Percentiles rank a stretch among this genome's conserved stretches.
Conservation (phyloP, 2,797 vertebrate genomes). For the Myotis pilosus region DNA sequence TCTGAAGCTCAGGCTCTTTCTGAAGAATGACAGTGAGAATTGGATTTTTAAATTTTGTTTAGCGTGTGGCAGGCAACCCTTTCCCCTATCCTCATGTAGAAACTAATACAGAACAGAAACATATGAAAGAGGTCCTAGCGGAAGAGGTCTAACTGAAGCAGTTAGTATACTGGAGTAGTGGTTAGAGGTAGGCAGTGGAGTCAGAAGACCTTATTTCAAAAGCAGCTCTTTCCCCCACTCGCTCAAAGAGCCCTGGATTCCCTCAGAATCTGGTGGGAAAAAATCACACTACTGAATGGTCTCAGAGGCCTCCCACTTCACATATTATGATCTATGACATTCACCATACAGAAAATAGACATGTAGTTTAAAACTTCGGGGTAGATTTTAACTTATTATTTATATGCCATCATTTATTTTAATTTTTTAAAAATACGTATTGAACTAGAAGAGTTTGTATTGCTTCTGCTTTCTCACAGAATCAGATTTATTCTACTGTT, state of each 20-base stretch:
- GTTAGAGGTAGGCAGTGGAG: background rate
- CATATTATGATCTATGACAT: background rate
- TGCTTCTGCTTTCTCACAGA: background rate
- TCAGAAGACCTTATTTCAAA: background rate
- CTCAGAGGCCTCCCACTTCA: background rate
- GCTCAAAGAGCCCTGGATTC: background rate
- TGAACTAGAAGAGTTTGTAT: background rate
- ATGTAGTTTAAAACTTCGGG: background rate
- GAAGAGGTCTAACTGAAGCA: background rate
- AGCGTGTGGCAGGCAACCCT: background rate
- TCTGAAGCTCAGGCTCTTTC: background rate
- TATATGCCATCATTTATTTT: background rate
- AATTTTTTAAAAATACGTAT: background rate
- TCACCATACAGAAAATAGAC: background rate
- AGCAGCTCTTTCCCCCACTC: background rate
- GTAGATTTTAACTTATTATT: background rate
- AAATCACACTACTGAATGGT: background rate
- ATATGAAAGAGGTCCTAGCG: background rate
- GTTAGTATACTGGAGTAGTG: background rate
- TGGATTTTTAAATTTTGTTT: constrained; percentile 12
- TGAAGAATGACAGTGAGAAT: background rate
- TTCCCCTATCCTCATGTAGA: background rate
- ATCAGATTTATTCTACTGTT: background rate
- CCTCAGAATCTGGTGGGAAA: no score
- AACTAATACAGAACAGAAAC: background rate